Percentiles rank a stretch among this genome's conserved stretches.
These are phyloP conservation scores for Asteroscopus sphinx DNA, from an alignment of 2,888 invertebrate species.

Conservation along the genomic window DNA sequence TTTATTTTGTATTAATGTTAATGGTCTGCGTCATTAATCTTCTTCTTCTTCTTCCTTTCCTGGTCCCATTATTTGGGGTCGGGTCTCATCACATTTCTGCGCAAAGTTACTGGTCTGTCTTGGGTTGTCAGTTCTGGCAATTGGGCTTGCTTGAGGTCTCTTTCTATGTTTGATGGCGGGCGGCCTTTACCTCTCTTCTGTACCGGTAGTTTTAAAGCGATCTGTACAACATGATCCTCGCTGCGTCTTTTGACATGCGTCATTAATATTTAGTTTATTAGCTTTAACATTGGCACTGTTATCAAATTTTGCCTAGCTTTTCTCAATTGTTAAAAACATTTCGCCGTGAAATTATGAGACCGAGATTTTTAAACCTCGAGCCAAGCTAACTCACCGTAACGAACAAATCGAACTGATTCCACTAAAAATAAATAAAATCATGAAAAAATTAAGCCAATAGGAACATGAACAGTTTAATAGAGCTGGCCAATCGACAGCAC, in stretches of 20 bases:
- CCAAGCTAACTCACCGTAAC: not conserved
- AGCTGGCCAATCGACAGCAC: conserved; percentile 67
- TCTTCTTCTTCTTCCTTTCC: too few species aligned
- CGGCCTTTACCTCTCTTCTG: too few species aligned
- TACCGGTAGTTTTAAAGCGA: too few species aligned
- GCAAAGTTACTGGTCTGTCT: too few species aligned
- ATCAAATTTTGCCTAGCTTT: conserved; percentile 2
- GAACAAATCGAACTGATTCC: not conserved
- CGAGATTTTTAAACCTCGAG: not conserved
- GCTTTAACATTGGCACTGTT: not conserved
- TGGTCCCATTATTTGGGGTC: too few species aligned
- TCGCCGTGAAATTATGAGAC: not conserved
- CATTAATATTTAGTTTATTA: conserved; percentile 6
- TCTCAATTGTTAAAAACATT: not conserved
- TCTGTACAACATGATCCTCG: too few species aligned
- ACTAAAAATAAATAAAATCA: conserved; percentile 29
- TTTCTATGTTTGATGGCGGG: too few species aligned
- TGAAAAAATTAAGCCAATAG: conserved; percentile 57
- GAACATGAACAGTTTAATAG: conserved; percentile 64
- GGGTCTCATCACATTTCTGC: too few species aligned
- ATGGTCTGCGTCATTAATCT: not conserved
- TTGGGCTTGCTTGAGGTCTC: too few species aligned
- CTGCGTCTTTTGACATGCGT: too few species aligned
- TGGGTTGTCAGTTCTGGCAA: too few species aligned
- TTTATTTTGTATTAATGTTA: conserved; percentile 1